phyloP scores from a whole-genome alignment of 2,113 vertebrate species.

The Pantherophis guttatus region DNA sequence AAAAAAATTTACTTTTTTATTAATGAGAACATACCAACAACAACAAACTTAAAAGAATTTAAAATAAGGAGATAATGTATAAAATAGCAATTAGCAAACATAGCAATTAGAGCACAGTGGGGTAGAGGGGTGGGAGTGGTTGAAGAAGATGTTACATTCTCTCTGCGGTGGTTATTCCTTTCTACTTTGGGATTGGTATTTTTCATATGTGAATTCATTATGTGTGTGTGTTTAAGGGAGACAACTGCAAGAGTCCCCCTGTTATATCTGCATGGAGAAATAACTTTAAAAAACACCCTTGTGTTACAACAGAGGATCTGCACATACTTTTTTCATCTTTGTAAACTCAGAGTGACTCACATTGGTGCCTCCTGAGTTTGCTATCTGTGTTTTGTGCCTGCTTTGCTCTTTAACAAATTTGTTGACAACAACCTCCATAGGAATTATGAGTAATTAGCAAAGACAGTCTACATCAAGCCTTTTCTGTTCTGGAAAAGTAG shows the following conservation, averaged over 20 bases:
- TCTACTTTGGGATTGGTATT: too few relatives aligned
- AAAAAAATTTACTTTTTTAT: background rate
- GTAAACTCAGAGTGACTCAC: background rate
- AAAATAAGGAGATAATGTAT: background rate
- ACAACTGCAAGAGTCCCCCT: background rate
- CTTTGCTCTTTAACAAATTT: background rate
- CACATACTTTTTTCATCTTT: background rate
- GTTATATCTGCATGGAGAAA: background rate
- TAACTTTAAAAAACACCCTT: background rate
- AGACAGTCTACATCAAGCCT: background rate
- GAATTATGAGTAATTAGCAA: background rate
- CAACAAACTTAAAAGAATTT: background rate
- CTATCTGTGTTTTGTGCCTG: background rate
- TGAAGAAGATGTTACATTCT: background rate
- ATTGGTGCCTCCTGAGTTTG: background rate
- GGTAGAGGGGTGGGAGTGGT: background rate
- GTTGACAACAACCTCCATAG: background rate
- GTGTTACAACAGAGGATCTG: background rate
- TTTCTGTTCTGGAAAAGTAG: background rate
- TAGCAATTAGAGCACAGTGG: background rate
- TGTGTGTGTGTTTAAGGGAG: background rate
- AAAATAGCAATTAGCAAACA: background rate
- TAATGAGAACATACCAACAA: background rate
- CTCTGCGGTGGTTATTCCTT: background rate
- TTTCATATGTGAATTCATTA: too few relatives aligned